Evolutionary conservation across 2,113 vertebrate species (phyloP).

Genomic region (Vombatus ursinus): DNA sequence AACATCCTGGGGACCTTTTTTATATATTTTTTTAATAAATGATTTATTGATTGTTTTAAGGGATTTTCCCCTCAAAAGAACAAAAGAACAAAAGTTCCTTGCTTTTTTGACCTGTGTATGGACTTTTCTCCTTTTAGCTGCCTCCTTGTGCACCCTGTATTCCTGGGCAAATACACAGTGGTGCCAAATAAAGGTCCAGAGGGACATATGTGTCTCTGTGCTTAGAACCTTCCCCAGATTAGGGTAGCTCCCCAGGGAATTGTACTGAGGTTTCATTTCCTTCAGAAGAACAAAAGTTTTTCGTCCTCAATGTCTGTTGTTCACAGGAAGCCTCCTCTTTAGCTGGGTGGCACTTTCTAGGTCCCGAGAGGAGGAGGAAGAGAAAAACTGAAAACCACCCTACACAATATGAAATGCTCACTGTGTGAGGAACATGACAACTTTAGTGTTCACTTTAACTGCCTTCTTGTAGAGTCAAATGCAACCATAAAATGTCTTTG

Average conservation of each 20-base stretch:
- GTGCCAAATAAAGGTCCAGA: conserved; percentile 2
- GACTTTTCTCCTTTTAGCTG: background rate
- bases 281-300: conserved; percentile 30
- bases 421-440: conserved; percentile 35
- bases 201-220: background rate
- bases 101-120: conserved; percentile 4
- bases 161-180: background rate
- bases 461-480: conserved; percentile 27
- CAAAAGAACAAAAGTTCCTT: conserved; percentile 56
- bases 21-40: too few relatives aligned
- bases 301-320: background rate
- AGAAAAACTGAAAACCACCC: conserved; percentile 23
- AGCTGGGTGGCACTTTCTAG: conserved; percentile 16
- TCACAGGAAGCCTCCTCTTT: conserved; percentile 17
- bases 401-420: background rate
- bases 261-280: conserved; percentile 32
- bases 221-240: background rate
- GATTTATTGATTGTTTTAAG: conserved; percentile 10
- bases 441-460: conserved; percentile 28
- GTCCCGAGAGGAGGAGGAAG: background rate
- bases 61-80: conserved; percentile 3
- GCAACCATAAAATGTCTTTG: conserved; percentile 36
- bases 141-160: conserved; percentile 1
- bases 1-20: too few relatives aligned
- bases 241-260: background rate